These are phyloP conservation scores for Clarias platycephalus DNA, from an alignment of 2,797 vertebrate genomes.

Conservation along the genomic window DNA sequence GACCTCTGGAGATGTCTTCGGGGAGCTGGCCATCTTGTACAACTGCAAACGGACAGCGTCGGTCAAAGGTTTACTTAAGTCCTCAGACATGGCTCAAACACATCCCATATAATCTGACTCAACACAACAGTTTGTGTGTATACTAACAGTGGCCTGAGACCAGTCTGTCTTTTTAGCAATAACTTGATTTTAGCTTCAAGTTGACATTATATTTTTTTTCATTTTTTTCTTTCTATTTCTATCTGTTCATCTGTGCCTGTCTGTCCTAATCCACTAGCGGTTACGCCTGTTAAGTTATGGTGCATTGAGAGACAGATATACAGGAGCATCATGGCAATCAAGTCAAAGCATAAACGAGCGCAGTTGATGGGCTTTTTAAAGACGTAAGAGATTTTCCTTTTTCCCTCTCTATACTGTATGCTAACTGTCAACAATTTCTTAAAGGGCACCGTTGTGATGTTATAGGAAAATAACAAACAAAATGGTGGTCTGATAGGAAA, in stretches of 20 bases:
- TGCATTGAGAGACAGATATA: constrained; percentile 80
- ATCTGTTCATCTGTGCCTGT: background rate
- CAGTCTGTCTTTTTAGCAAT: background rate
- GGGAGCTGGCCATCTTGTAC: constrained; percentile 81
- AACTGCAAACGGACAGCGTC: constrained; percentile 83
- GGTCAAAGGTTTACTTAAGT: constrained; percentile 69
- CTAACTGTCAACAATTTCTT: background rate
- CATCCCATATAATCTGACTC: background rate
- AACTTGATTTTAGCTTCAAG: background rate
- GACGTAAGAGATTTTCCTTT: constrained; percentile 65
- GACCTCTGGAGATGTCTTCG: constrained; percentile 76
- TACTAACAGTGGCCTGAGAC: background rate
- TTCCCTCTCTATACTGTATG: background rate
- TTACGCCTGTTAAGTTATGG: constrained; percentile 74
- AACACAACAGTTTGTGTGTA: background rate
- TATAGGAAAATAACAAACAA: background rate
- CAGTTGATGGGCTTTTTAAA: constrained; percentile 77
- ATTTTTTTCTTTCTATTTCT: background rate
- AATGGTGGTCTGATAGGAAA: background rate
- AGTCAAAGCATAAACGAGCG: constrained; percentile 76
- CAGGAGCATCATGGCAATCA: constrained; percentile 78
- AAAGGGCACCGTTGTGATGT: background rate
- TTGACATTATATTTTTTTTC: background rate
- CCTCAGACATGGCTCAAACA: background rate
- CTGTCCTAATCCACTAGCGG: constrained; percentile 63